A percentile compares a stretch with the other conserved stretches of the same genome.
Evolutionary conservation across 2,113 vertebrate genomes (phyloP).

Genomic region (Sprattus sprattus): DNA sequence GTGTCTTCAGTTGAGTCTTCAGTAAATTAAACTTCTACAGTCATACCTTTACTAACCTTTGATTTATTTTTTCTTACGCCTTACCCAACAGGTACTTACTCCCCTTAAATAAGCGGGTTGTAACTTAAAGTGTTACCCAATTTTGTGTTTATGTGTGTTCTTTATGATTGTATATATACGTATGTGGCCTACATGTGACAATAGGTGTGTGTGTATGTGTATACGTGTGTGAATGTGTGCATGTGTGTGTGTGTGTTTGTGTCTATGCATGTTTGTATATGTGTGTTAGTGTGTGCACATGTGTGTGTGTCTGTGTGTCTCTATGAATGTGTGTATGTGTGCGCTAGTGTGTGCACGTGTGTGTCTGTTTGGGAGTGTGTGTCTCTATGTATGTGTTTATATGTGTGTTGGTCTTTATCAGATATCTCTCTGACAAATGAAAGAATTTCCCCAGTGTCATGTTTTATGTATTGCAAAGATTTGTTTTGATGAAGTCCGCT

Average conservation of each 20-base stretch:
- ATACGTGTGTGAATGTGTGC: too few relatives aligned
- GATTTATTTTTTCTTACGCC: too few relatives aligned
- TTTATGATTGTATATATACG: neutral
- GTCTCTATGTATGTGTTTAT: neutral
- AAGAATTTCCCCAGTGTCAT: neutral
- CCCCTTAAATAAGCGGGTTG: too few relatives aligned
- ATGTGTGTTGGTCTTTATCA: neutral
- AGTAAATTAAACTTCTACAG: neutral
- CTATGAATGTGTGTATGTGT: neutral
- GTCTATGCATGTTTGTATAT: too few relatives aligned
- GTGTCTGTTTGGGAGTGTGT: neutral
- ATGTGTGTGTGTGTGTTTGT: neutral
- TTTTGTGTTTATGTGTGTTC: neutral
- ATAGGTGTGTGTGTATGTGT: neutral
- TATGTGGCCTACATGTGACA: neutral
- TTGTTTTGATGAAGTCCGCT: neutral
- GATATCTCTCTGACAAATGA: neutral
- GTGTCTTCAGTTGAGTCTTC: constrained; percentile 11
- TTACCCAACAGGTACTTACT: too few relatives aligned
- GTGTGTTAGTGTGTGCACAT: neutral
- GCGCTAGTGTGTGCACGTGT: neutral
- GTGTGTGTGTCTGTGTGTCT: too few relatives aligned
- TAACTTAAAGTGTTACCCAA: too few relatives aligned
- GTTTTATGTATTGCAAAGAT: neutral
- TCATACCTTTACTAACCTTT: too few relatives aligned